Conservation (phyloP, 2,888 invertebrate species). For the Pheosia tremula region DNA sequence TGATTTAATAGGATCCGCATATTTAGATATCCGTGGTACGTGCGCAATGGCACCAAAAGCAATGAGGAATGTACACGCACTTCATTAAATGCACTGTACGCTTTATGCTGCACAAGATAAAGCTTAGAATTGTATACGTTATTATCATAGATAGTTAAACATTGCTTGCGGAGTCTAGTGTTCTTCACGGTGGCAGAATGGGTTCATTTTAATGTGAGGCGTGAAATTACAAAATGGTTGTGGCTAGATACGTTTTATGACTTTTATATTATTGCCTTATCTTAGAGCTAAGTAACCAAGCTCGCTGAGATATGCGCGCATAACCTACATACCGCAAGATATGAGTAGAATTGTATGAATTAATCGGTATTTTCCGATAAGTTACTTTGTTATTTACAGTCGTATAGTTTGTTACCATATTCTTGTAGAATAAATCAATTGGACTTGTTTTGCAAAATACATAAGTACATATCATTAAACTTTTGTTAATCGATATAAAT, state of each 20-base stretch:
- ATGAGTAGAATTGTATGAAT: not conserved
- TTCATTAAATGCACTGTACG: conserved; percentile 13
- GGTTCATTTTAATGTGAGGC: conserved; percentile 27
- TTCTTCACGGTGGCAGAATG: conserved; percentile 30
- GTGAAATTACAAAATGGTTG: conserved; percentile 40
- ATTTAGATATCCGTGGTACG: conserved; percentile 56
- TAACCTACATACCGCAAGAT: not conserved
- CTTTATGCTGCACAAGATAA: conserved; percentile 10
- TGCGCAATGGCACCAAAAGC: conserved; percentile 21
- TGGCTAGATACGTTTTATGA: conserved; percentile 14
- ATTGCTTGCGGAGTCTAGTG: conserved; percentile 20
- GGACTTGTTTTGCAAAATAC: too few species aligned
- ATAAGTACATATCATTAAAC: too few species aligned
- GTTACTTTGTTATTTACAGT: too few species aligned
- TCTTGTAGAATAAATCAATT: too few species aligned
- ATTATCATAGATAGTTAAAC: conserved; percentile 20
- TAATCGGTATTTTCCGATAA: not conserved
- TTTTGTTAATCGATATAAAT: too few species aligned
- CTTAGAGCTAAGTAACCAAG: conserved; percentile 9
- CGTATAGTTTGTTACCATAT: too few species aligned
- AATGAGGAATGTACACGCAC: conserved; percentile 12
- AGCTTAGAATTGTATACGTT: conserved; percentile 12
- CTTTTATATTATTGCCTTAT: conserved; percentile 28
- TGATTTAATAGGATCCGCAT: conserved; percentile 63
- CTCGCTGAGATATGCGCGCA: not conserved